Evolutionary conservation across 2,797 vertebrate genomes (phyloP).

Genomic region (Echiichthys vipera): DNA sequence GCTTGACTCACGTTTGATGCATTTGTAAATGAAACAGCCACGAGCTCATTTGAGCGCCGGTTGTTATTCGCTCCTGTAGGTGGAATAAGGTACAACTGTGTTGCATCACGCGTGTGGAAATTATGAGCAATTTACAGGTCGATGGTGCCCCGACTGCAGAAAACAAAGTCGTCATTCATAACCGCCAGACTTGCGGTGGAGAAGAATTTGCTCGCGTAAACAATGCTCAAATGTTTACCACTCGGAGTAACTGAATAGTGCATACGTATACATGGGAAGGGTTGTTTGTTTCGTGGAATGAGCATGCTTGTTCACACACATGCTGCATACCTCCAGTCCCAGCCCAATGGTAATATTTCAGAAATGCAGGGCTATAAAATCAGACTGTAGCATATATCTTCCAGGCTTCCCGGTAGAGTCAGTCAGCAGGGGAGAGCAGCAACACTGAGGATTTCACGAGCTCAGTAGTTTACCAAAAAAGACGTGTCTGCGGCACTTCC

Average conservation of each 20-base stretch:
- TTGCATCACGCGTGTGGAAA: conserved; percentile 41
- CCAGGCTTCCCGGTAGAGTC: conserved; percentile 63
- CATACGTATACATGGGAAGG: conserved; percentile 62
- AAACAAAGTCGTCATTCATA: conserved; percentile 43
- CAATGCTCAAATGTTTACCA: conserved; percentile 43
- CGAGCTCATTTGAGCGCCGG: conserved; percentile 8
- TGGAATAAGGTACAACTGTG: conserved; percentile 12
- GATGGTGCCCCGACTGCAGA: not conserved
- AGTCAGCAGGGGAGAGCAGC: conserved; percentile 47
- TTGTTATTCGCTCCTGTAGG: conserved; percentile 1
- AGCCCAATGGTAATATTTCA: conserved; percentile 76
- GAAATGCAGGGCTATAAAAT: conserved; percentile 77
- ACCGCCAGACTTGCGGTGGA: conserved; percentile 18
- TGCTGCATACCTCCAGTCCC: conserved; percentile 76
- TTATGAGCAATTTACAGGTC: conserved; percentile 40
- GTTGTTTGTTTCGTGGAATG: conserved; percentile 59
- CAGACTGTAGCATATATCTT: conserved; percentile 71
- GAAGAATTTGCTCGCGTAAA: conserved; percentile 40
- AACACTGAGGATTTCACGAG: conserved; percentile 60
- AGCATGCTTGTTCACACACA: conserved; percentile 62
- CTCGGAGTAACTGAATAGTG: conserved; percentile 68
- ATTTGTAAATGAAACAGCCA: conserved; percentile 26
- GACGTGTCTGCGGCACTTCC: conserved; percentile 45
- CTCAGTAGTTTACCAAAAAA: conserved; percentile 82
- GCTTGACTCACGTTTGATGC: conserved; percentile 49